Percentiles rank a stretch among this genome's conserved stretches.
These are phyloP conservation scores for Chironomus riparius DNA, from an alignment of 2,888 invertebrate genomes.

Conservation along the genomic window DNA sequence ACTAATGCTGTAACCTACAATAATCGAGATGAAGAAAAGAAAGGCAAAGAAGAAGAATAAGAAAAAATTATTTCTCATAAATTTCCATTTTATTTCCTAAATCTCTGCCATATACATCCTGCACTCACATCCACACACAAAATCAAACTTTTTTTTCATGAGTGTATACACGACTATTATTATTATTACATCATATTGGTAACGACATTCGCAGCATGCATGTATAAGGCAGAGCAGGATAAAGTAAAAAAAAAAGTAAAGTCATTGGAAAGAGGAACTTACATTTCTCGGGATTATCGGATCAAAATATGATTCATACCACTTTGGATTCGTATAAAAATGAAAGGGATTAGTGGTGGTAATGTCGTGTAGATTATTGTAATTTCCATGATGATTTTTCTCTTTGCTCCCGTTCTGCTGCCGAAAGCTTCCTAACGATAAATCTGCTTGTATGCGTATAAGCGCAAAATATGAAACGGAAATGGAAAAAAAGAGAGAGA, in stretches of 20 bases:
- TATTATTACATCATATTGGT: too few relatives aligned
- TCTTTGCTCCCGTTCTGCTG: neutral
- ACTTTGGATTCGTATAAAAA: conserved; percentile 39
- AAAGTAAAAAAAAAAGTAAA: neutral
- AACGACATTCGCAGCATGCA: too few relatives aligned
- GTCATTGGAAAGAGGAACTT: conserved; percentile 9
- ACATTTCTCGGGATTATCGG: conserved; percentile 65
- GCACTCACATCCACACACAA: neutral
- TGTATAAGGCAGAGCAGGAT: neutral
- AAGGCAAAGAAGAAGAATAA: neutral
- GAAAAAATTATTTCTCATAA: conserved; percentile 13
- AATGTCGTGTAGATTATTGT: conserved; percentile 23
- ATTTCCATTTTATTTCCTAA: conserved; percentile 11
- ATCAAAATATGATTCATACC: conserved; percentile 63
- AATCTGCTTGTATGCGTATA: conserved; percentile 1
- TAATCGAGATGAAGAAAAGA: neutral
- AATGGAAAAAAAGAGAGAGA: neutral
- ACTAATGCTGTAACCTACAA: conserved; percentile 57
- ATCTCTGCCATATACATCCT: neutral
- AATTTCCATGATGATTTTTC: conserved; percentile 22
- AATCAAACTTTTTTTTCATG: too few relatives aligned
- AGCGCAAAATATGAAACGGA: neutral
- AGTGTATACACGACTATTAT: too few relatives aligned
- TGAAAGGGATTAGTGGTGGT: conserved; percentile 38
- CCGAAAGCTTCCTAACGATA: conserved; percentile 21